Conservation (phyloP, 2,797 vertebrate species). For the Pteropus rufus region DNA sequence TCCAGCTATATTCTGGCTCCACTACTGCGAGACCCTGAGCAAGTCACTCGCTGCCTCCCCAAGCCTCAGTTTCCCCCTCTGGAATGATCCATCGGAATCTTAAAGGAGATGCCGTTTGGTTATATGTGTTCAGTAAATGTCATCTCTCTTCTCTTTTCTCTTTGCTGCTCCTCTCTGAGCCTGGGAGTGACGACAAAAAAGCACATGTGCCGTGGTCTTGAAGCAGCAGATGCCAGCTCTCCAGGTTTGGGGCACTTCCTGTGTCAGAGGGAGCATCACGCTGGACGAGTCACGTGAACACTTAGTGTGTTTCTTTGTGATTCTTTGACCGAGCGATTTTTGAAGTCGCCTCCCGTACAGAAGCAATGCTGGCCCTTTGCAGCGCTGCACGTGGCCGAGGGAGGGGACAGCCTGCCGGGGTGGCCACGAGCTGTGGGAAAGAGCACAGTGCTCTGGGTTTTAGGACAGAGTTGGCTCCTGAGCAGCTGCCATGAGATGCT, state of each 20-base stretch:
- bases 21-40: background rate
- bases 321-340: background rate
- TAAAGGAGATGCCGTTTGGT: background rate
- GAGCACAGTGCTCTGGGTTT: background rate
- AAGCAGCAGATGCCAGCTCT: fast-evolving
- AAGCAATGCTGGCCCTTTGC: fast-evolving
- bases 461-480: no score
- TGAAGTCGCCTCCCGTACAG: no score
- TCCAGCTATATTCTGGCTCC: background rate
- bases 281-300: background rate
- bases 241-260: background rate
- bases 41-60: background rate
- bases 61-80: background rate
- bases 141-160: background rate
- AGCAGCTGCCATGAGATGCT: background rate
- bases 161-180: background rate
- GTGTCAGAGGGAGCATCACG: background rate
- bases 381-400: fast-evolving
- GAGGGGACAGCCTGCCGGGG: background rate
- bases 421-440: background rate
- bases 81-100: background rate
- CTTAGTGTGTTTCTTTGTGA: background rate
- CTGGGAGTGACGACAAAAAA: background rate
- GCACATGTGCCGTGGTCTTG: fast-evolving
- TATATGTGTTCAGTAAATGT: background rate